Conservation (phyloP, 2,888 invertebrate species). For the Hipparchia semele region DNA sequence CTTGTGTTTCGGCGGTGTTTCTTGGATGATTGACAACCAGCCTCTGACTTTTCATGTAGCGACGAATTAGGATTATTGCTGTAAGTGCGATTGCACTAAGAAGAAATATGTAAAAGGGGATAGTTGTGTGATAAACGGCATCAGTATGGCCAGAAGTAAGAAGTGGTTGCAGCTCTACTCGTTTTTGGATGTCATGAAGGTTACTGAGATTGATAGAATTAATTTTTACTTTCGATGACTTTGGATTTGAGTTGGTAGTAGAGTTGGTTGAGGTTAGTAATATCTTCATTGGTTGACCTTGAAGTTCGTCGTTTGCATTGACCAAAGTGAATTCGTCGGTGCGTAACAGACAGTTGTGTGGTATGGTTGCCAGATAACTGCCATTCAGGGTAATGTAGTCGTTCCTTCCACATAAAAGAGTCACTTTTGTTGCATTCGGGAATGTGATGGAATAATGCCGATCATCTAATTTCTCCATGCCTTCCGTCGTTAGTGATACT, state of each 20-base stretch:
- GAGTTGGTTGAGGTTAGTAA: not conserved
- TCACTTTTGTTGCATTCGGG: not conserved
- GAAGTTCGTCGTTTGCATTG: too few relatives aligned
- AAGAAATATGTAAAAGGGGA: not conserved
- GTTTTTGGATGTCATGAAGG: not conserved
- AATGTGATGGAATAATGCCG: not conserved
- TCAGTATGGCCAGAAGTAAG: not conserved
- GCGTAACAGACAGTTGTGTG: not conserved
- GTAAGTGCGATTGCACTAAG: not conserved
- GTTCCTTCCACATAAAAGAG: not conserved
- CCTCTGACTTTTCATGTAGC: not conserved
- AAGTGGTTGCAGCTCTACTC: not conserved
- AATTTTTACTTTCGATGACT: not conserved
- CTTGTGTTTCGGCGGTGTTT: not conserved
- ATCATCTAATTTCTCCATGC: too few relatives aligned
- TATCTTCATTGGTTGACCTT: too few relatives aligned
- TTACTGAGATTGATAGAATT: not conserved
- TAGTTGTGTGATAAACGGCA: not conserved
- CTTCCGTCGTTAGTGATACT: not conserved
- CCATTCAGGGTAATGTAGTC: not conserved
- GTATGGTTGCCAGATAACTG: not conserved
- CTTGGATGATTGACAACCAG: not conserved
- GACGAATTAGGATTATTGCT: not conserved
- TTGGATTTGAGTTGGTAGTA: not conserved
- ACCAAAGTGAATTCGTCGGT: too few relatives aligned